Base-by-base conservation (phyloP, 2,797 vertebrate genomes). In the Pangasius djambal region DNA sequence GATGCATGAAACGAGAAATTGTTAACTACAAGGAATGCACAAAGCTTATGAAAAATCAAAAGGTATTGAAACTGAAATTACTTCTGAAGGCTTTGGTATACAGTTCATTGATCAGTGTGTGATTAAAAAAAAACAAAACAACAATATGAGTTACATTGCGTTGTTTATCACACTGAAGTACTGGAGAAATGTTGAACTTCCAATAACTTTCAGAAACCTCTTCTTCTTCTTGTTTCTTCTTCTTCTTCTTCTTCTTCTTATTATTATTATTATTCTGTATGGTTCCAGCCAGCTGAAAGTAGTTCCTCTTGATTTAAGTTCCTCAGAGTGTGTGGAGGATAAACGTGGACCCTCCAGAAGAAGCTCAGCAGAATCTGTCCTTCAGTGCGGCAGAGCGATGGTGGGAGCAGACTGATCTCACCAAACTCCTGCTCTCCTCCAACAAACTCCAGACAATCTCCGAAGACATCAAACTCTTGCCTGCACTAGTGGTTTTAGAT, bases 391-490 rank as follows among this genome's bases (percentile, higher is more conserved):
- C 95, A 0, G 98, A 99, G 31, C 95, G 97, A 69, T 99, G 98
- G 98, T 99, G 98, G 98, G 98, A 99, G 50, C 98, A 99, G 92
- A 97, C 96, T 0, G 98, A 99, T 77, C 96, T 99, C 83, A 97
- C 95, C 89, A 99, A 98, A 92, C 95, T 99, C 44, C 95, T 98
- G 57, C 94, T 99, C 8, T 97, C 98, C 28, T 99, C 97, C 77
- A 99, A 99, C 94, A 96, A 97, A 81, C 96, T 99, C 31, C 95
- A 95, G 74, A 85, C 91, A 1, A 94, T 99, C 18, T 97, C 97
- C 0, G 97, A 99, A 63, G 98, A 99, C 44, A 92, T 99, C 87
- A 93, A 82, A 48, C 96, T 99, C 1, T 93, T 99, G 55, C 94
- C 98, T 28, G 97, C 95, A 0, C 96, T 99, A 63, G 94, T 94